Evolutionary conservation across 1,140 invertebrate species (phyloP).

Genomic region (Ceratitis capitata): DNA sequence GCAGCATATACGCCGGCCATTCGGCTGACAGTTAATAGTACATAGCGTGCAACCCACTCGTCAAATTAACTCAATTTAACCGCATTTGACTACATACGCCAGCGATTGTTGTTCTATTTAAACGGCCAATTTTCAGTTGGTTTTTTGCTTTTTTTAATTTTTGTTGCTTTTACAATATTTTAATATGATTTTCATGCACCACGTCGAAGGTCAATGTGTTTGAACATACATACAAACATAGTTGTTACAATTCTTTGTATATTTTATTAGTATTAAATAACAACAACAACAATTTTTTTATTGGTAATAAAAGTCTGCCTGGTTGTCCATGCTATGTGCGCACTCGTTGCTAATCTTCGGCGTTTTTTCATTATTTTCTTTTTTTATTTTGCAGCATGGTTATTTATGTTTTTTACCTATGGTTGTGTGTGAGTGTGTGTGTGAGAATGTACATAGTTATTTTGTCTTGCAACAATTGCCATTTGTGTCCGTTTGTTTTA

Average conservation of each 20-base stretch:
- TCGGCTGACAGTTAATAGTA: not conserved
- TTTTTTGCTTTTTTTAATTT: not conserved
- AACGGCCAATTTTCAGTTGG: not conserved
- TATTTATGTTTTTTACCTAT: not conserved
- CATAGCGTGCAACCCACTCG: not conserved
- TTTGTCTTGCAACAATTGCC: constrained; percentile 23
- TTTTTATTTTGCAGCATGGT: not conserved
- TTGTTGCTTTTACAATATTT: not conserved
- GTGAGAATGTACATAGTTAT: not conserved
- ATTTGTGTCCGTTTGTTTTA: constrained; percentile 36
- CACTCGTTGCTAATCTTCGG: not conserved
- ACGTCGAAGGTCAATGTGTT: not conserved
- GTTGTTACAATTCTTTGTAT: not conserved
- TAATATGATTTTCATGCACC: not conserved
- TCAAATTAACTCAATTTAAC: not conserved
- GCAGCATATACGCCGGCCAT: no score
- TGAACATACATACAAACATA: no score
- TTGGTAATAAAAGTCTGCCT: not conserved
- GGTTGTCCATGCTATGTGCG: not conserved
- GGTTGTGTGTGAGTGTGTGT: not conserved
- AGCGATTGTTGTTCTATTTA: not conserved
- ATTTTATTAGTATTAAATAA: no score
- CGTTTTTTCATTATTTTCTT: no score
- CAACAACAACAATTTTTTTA: not conserved
- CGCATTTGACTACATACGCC: not conserved